These are phyloP conservation scores for Prochilodus magdalenae DNA, from an alignment of 2,113 vertebrate genomes.

Conservation along the genomic window DNA sequence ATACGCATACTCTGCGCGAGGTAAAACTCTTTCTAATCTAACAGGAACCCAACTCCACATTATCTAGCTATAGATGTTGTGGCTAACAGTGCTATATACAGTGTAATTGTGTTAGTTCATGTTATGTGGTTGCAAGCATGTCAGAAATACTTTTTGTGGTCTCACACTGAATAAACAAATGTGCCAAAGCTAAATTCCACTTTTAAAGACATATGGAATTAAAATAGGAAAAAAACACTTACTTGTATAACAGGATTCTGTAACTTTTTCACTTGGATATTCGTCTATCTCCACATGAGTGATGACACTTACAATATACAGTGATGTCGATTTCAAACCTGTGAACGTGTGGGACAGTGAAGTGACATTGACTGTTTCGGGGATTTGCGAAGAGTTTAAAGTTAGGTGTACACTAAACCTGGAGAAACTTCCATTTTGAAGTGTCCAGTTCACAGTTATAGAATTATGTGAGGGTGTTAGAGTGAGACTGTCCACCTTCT, in stretches of 20 bases:
- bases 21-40: too few relatives aligned
- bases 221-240: slow-evolving; percentile 12
- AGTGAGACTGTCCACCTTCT: neutral
- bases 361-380: too few relatives aligned
- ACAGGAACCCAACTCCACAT: too few relatives aligned
- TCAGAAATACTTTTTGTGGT: neutral
- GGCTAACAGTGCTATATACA: too few relatives aligned
- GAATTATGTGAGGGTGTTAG: neutral
- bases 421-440: neutral
- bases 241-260: neutral
- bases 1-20: too few relatives aligned
- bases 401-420: neutral
- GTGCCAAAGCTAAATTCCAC: neutral
- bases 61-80: too few relatives aligned
- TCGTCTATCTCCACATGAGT: neutral
- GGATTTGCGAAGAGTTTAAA: neutral
- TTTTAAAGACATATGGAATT: neutral
- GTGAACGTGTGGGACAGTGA: slow-evolving; percentile 5
- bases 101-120: too few relatives aligned
- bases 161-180: neutral
- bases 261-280: rapidly evolving
- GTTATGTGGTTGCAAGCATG: too few relatives aligned
- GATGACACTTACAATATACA: neutral
- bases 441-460: neutral
- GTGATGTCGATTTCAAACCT: neutral